Evolutionary conservation across 2,797 vertebrate species (phyloP).

Genomic region (Tenualosa thibaudeaui): DNA sequence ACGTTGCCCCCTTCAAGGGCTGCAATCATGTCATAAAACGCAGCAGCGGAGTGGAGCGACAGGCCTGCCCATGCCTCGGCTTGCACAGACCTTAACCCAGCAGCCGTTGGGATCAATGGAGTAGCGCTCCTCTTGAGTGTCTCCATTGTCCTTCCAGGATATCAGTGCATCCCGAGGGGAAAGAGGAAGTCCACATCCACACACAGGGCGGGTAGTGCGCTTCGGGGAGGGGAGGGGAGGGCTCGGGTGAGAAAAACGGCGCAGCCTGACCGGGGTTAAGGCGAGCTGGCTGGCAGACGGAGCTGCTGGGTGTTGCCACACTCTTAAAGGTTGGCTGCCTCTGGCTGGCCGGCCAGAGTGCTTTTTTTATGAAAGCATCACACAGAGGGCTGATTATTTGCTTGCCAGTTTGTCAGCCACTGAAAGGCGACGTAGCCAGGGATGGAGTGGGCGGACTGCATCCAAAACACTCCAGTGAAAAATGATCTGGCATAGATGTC

Average conservation of each 20-base stretch:
- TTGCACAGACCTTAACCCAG: background rate
- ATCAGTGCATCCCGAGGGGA: background rate
- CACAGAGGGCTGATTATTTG: slow-evolving; percentile 55
- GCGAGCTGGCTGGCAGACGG: background rate
- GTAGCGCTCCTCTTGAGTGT: background rate
- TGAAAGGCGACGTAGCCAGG: slow-evolving; percentile 51
- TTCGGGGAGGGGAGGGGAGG: background rate
- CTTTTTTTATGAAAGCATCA: slow-evolving; percentile 26
- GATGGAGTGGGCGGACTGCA: slow-evolving; percentile 40
- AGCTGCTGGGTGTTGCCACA: background rate
- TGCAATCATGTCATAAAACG: slow-evolving; percentile 7
- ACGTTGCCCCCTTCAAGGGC: background rate
- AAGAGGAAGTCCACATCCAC: background rate
- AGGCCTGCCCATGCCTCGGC: slow-evolving; percentile 11
- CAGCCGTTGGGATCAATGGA: background rate
- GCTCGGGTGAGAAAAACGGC: background rate
- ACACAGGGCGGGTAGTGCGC: background rate
- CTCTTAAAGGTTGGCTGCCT: background rate
- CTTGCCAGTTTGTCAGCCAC: slow-evolving; percentile 53
- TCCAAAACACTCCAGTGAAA: slow-evolving; percentile 39
- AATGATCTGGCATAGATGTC: background rate
- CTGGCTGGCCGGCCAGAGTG: background rate
- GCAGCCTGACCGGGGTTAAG: background rate
- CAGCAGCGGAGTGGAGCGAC: background rate
- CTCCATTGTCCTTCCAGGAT: slow-evolving; percentile 16